These are phyloP conservation scores for Xylota segnis DNA, from an alignment of 2,888 invertebrate species.

Conservation along the genomic window DNA sequence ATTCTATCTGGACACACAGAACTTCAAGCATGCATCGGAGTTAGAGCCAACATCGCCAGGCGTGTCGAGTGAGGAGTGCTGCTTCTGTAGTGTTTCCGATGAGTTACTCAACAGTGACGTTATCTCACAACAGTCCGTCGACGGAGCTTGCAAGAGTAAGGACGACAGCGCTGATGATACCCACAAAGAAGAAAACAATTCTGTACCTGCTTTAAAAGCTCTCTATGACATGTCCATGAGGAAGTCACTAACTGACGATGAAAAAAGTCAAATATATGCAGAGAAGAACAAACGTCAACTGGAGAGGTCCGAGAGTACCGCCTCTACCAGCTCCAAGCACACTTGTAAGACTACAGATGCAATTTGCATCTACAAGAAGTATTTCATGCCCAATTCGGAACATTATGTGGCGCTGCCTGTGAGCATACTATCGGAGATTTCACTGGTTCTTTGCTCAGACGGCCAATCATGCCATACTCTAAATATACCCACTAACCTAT, in stretches of 20 bases:
- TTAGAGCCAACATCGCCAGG: slow-evolving; percentile 66
- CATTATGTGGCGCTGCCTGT: slow-evolving; percentile 82
- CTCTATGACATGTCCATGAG: slow-evolving; percentile 83
- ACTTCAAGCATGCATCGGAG: slow-evolving; percentile 86
- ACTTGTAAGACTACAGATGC: slow-evolving; percentile 81
- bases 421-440: slow-evolving; percentile 82
- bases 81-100: slow-evolving; percentile 38
- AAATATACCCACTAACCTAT: slow-evolving; percentile 86
- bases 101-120: slow-evolving; percentile 12
- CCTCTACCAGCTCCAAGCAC: slow-evolving; percentile 40
- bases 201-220: slow-evolving; percentile 83
- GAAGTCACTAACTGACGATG: slow-evolving; percentile 84
- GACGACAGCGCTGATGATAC: slow-evolving; percentile 37
- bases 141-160: slow-evolving; percentile 31
- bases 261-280: slow-evolving; percentile 83
- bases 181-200: slow-evolving; percentile 77
- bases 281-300: slow-evolving; percentile 81
- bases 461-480: slow-evolving; percentile 50
- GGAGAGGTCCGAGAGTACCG: slow-evolving; percentile 47
- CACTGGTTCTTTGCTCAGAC: slow-evolving; percentile 81
- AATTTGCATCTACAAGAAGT: slow-evolving; percentile 84
- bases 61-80: slow-evolving; percentile 20
- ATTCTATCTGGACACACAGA: slow-evolving; percentile 91
- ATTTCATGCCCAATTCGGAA: slow-evolving; percentile 82
- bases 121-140: slow-evolving; percentile 24